Percentiles rank a stretch among this genome's conserved stretches.
Evolutionary conservation across 2,113 vertebrate species (phyloP).

Genomic region (Butorides virescens): DNA sequence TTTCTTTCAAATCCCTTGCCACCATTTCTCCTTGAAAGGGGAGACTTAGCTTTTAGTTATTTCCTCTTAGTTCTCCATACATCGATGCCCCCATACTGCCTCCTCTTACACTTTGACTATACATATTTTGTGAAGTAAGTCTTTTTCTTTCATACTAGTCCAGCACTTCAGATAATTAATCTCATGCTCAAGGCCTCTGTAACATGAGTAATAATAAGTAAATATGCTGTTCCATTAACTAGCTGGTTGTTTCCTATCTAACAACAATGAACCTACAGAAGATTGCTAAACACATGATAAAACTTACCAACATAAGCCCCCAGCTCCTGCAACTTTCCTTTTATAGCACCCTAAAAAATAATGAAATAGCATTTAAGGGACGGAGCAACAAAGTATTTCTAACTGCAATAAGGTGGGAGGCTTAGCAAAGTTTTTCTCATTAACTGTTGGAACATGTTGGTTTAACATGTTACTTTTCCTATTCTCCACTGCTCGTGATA

Average conservation of each 20-base stretch:
- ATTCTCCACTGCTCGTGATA: rapidly evolving
- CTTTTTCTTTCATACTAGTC: not conserved
- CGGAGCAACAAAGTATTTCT: not conserved
- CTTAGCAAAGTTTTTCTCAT: not conserved
- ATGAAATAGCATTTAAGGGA: conserved; percentile 4
- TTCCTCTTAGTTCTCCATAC: not conserved
- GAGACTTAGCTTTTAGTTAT: not conserved
- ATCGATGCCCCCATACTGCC: not conserved
- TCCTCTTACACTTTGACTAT: rapidly evolving
- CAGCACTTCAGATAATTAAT: not conserved
- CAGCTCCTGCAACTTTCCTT: conserved; percentile 94
- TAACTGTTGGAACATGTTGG: rapidly evolving
- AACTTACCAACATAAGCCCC: conserved; percentile 96
- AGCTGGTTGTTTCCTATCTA: not conserved
- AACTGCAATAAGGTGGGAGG: not conserved
- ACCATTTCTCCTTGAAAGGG: not conserved
- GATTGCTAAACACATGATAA: not conserved
- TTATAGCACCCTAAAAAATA: conserved; percentile 89
- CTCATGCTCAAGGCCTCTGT: not conserved
- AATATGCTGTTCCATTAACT: not conserved
- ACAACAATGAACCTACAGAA: not conserved
- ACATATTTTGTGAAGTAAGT: not conserved
- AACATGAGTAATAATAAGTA: not conserved
- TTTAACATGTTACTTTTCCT: not conserved
- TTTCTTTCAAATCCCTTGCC: not conserved